Percentiles rank a stretch among this genome's conserved stretches.
These are phyloP conservation scores for Panopea generosa DNA, from an alignment of 2,888 invertebrate genomes.

Conservation along the genomic window DNA sequence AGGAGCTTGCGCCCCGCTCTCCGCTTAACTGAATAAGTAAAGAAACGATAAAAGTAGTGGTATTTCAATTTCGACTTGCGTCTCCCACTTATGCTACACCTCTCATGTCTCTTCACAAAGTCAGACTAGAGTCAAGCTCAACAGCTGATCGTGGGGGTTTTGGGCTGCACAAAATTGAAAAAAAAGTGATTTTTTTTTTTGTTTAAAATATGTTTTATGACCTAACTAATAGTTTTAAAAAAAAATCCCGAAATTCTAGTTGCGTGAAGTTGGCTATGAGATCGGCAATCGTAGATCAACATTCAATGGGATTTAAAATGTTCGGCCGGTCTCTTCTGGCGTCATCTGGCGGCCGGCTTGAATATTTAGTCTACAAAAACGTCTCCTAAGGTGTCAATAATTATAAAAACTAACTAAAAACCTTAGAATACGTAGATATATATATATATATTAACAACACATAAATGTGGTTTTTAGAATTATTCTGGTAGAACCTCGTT, in stretches of 20 bases:
- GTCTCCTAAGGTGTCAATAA: too few species aligned
- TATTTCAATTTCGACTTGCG: constrained; percentile 66
- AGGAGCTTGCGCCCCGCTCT: constrained; percentile 75
- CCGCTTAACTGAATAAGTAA: constrained; percentile 46
- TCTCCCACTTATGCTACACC: constrained; percentile 88
- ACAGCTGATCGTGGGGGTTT: constrained; percentile 88
- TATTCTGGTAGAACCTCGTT: too few species aligned
- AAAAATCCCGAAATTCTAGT: constrained; percentile 89
- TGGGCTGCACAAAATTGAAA: constrained; percentile 88
- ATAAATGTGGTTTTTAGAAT: too few species aligned
- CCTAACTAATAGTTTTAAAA: too few species aligned
- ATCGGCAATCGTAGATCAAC: constrained; percentile 88
- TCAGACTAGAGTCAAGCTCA: constrained; percentile 88
- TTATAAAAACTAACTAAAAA: too few species aligned
- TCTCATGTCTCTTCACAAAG: constrained; percentile 89
- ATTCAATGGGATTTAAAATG: constrained; percentile 85
- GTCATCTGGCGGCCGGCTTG: too few species aligned
- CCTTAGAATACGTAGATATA: too few species aligned
- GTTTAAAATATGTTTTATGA: too few species aligned
- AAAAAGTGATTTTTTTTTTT: too few species aligned
- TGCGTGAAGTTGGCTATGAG: constrained; percentile 89
- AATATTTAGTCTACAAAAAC: too few species aligned
- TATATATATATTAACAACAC: too few species aligned
- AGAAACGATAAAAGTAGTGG: constrained; percentile 39
- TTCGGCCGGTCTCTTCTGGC: too few species aligned